Base-by-base conservation (phyloP, 2,888 invertebrate species). In the Brenthis hecate region DNA sequence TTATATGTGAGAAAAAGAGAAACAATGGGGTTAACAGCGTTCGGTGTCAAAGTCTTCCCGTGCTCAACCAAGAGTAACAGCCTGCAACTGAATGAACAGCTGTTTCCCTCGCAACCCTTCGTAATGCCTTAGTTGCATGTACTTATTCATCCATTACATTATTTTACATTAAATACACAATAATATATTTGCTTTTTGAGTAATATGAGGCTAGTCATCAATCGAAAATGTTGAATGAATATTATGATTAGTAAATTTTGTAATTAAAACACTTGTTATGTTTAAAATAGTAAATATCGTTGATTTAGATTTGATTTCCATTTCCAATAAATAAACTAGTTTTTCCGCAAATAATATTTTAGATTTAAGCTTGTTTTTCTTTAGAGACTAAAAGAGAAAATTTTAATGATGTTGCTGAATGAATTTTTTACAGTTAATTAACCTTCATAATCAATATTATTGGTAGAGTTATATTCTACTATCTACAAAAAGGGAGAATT, bases 11-110 rank as follows among this genome's bases (percentile, higher is more conserved):
- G 85, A 82, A 77, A 84, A 81, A 81, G 89, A 89, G 74, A 78
- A 74, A 76, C 70, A 71, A 82, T 77, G 80, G 89, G 90, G 89
- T 85, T 85, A 85, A 78, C 82, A 77, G 78, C 80, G 82, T 80
- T 84, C 85, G 85, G 81, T 83, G 80, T 80, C 82, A 80, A 81
- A 83, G 84, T 82, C 81, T 78, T 84, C 81, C 81, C 80, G 86
- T 89, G 91, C 81, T 87, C 89, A 88, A 76, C 86, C 84, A 89
- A 86, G 85, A 87, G 91, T 89, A 86, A 91, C 89, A 82, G 76
- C 78, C 79, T 72, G 80, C 81, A 86, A 87, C 84, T 78, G 84
- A 81, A 82, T 74, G 79, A 82, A 85, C 92, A 91, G 85, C 91
- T 91, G 91, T 84, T 87, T 78, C 72, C 70, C 75, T 64, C 67